Base-by-base conservation (phyloP, 1,140 invertebrate species). In the Drosophila pectinifera region DNA sequence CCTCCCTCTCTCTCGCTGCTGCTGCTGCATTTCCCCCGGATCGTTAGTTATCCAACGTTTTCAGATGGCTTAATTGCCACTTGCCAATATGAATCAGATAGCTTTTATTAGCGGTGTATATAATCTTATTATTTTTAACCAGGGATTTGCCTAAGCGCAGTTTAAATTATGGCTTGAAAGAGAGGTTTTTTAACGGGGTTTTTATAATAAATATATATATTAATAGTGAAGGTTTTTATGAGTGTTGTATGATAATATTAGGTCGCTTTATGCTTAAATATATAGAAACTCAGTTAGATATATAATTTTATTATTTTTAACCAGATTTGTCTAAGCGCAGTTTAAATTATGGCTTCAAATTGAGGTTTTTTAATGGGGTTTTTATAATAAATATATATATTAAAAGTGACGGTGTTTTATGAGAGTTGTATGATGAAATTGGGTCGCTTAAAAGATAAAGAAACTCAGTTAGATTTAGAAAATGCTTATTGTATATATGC, bases 41-140 rank as follows among this genome's bases (percentile, higher is more conserved):
- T 70, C 49, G 67, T 70, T 57, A 43, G 65, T 56, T 56, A 46
- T 67, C n/a, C 34, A 67, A 39, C 24, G 64, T 18, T 69, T 48
- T 43, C 38, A 31, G 53, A 70, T 70, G 34, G 36, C 64, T 56
- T 57, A 70, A 70, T 68, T 65, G 64, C 64, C 64, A 36, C 24
- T 39, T 45, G 65, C 64, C 39, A 36, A 56, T 70, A 46, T 55
- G 34, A 70, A 69, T 69, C 51, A 69, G 51, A 70, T 70, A 45
- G 13, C 14, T 43, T 56, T 70, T 70, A 70, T 70, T 28, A 10
- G 42, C 26, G 22, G 38, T 34, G 39, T 68, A 22, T 38, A 49
- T 49, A 22, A 57, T 56, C 31, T 20, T 10, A 16, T 38, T 62
- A 20, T 22, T 46, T 62, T 65, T 36, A 13, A 28, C 13, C 0